Evolutionary conservation across 2,113 vertebrate genomes (phyloP), one percentile per base, ranked within the genome.

Genomic region (Morphnarchus princeps): DNA sequence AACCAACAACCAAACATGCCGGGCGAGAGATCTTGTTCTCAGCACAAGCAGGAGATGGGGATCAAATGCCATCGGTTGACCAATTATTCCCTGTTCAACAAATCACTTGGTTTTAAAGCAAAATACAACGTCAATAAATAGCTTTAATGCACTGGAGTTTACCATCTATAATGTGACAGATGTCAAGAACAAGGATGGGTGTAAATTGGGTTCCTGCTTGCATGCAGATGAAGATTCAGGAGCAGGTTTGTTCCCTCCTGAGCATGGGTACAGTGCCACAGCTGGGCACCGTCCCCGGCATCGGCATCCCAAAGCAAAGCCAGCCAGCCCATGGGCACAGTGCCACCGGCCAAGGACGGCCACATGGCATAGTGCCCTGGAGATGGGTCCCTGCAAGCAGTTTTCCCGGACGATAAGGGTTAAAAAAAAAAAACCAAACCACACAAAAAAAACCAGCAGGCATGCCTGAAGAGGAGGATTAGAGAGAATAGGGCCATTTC

Each of bases 401-500:
- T 17, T 88, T 80, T 55, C 82, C 9, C 26, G 87, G 63, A 90
- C 1, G 5, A 26, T 4, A 95, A 94, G 86, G 86, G 94, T 97
- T 96, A 97, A 97, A 93, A 95, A 72, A 54, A 54, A 40, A 8
- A 1, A 14, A 4, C 25, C 38, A 74, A 84, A 79, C 69, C 76
- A 66, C 76, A 95, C 69, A 94, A 82, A 95, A 95, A 92, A 91
- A 82, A 29, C 26, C 86, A 93, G 86, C 80, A 95, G 95, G 94
- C 89, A 79, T 42, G 94, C 89, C 81, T 93, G 93, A 96, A 93
- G 94, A 86, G 86, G 94, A 91, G 95, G 94, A 96, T 96, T 96
- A 97, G 82, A 90, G 47, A 95, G 96, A 97, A 97, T 88, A 96
- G 94, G 91, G 93, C 94, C 96, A 91, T 96, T 97, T 97, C 96